phyloP scores from a whole-genome alignment of 2,797 vertebrate genomes.

The Melanotaenia parkinsoni region DNA sequence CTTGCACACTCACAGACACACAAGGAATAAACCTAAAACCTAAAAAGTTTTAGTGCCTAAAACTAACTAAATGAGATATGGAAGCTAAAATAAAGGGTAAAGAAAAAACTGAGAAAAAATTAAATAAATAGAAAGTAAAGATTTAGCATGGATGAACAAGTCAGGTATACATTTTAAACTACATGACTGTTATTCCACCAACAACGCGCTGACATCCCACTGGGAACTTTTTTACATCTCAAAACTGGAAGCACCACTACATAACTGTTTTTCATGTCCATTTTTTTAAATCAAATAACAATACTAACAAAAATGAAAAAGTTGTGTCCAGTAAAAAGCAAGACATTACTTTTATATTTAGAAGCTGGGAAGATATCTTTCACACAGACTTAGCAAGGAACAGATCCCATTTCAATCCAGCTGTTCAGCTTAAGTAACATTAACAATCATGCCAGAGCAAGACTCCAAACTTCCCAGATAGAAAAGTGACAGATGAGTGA shows the following conservation, averaged over 20 bases:
- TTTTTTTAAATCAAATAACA: background rate
- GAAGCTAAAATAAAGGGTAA: background rate
- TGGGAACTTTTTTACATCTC: background rate
- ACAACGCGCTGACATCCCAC: background rate
- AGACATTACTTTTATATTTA: background rate
- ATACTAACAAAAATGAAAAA: background rate
- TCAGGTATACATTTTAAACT: background rate
- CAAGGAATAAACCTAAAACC: background rate
- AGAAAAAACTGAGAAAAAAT: background rate
- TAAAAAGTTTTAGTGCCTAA: background rate
- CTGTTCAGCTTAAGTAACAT: background rate
- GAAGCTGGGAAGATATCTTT: background rate
- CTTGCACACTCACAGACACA: background rate
- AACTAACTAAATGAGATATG: background rate
- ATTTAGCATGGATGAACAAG: background rate
- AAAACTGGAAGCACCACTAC: background rate
- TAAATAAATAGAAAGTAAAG: background rate
- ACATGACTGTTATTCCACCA: background rate
- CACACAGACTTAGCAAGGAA: background rate
- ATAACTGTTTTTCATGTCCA: background rate
- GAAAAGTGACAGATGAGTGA: slow-evolving; percentile 3
- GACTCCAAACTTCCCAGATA: slow-evolving; percentile 28
- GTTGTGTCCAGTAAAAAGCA: background rate
- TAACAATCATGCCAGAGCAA: slow-evolving; percentile 10
- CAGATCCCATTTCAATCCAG: background rate